Evolutionary conservation across 2,888 invertebrate species (phyloP).

Genomic region (Monochamus alternatus): DNA sequence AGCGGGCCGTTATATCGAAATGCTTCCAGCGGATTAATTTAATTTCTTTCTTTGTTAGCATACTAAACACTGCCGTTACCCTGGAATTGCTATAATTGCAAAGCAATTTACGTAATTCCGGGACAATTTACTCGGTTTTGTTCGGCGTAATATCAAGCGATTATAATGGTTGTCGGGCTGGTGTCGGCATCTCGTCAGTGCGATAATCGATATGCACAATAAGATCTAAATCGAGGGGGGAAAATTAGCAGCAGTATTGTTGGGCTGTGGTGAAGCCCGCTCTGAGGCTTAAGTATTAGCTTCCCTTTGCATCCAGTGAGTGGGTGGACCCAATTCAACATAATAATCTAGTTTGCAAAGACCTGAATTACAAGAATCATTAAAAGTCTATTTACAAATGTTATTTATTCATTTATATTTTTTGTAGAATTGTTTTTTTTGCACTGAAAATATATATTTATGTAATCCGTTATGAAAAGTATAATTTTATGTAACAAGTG

Average conservation of each 20-base stretch:
- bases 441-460: too few relatives aligned
- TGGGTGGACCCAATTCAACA: background rate
- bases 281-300: background rate
- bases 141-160: background rate
- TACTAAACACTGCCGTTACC: slow-evolving; percentile 2
- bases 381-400: too few relatives aligned
- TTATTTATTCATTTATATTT: too few relatives aligned
- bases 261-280: slow-evolving; percentile 1
- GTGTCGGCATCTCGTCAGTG: background rate
- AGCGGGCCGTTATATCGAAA: background rate
- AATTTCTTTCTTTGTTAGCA: slow-evolving; percentile 14
- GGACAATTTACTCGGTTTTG: background rate
- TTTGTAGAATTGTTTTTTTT: too few relatives aligned
- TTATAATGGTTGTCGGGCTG: background rate
- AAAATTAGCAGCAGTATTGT: slow-evolving; percentile 3
- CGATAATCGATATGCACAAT: slow-evolving; percentile 5
- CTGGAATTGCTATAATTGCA: background rate
- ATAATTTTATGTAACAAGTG: too few relatives aligned
- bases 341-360: too few relatives aligned
- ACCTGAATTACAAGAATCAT: too few relatives aligned
- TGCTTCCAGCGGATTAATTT: slow-evolving; percentile 2
- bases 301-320: background rate
- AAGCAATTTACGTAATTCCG: background rate
- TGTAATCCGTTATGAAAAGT: too few relatives aligned
- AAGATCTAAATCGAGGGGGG: background rate